phyloP scores from a whole-genome alignment of 1,140 invertebrate species.

The Drosophila saltans region DNA sequence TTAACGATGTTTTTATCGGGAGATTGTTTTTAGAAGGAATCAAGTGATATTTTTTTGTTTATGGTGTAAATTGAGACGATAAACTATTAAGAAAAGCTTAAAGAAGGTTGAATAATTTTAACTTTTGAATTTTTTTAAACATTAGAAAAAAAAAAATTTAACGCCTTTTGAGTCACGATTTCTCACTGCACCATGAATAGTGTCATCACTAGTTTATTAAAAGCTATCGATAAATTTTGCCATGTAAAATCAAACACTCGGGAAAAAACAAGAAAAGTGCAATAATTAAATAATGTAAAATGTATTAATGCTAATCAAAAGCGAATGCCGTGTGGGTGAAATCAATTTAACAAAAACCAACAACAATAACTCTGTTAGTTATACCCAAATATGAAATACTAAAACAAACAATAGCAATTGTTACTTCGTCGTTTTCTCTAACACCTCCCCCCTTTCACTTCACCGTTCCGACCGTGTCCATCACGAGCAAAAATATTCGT shows the following conservation, averaged over 20 bases:
- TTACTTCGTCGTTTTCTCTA: constrained; percentile 30
- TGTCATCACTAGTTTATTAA: constrained; percentile 24
- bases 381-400: not conserved
- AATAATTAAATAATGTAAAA: constrained; percentile 45
- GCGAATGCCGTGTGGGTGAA: constrained; percentile 30
- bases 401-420: constrained; percentile 48
- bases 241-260: constrained; percentile 42
- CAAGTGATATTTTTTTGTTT: not conserved
- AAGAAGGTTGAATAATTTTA: not conserved
- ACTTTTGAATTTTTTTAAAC: not conserved
- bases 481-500: constrained; percentile 67
- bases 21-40: not conserved
- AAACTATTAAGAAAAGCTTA: no score
- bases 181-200: not conserved
- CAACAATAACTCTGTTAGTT: not conserved
- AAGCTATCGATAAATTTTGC: constrained; percentile 34
- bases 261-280: constrained; percentile 41
- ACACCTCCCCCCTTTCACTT: not conserved
- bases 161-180: not conserved
- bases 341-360: constrained; percentile 1
- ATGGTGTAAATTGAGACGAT: no score
- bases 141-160: not conserved
- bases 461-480: not conserved
- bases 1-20: not conserved
- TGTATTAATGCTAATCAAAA: constrained; percentile 23